Evolutionary conservation across 2,888 invertebrate species (phyloP), one percentile per base, ranked within the genome.

Genomic region (Euclidia mi): DNA sequence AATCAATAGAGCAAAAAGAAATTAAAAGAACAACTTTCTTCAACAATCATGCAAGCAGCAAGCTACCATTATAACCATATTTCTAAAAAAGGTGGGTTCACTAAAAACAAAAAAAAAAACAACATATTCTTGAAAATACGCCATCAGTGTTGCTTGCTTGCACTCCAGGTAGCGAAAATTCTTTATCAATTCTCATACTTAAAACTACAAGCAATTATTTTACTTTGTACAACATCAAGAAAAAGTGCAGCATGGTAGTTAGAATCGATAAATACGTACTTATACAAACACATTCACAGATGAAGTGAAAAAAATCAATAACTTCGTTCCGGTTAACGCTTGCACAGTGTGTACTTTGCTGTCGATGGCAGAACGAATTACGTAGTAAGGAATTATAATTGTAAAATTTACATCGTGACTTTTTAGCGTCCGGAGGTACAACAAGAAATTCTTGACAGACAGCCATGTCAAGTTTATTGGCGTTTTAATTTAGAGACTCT

Each of bases 241-340:
- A 9, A 3, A 9, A 1, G 17, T 10, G 2, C 18, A 12, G 10
- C 6, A 29, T 2, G 17, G 17, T 50, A 2, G 29, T 42, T 50
- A 25, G 18, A 44, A n/a, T 20, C 11, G 20, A 14, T 38, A 31
- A 29, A 37, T 20, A 10, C 11, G 34, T n/a, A 17, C 14, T 7
- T 35, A 35, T 2, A 31, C 7, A 17, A 31, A 20, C 1, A 29
- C 11, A 44, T 25, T 42, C 14, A 43, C 38, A 14, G 31, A 47
- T 31, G 7, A 3, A 6, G n/a, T 9, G 6, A 17, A 55, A 56
- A 48, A 49, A 51, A 45, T 32, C n/a, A 37, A 34, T 51, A 18
- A 59, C 28, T 7, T 7, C 47, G 56, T 69, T 64, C 59, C 64
- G 48, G 20, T 42, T 44, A 49, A 40, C 37, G 67, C 31, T 59